Percentiles rank a stretch among this genome's conserved stretches.
Evolutionary conservation across 2,888 invertebrate genomes (phyloP).

Genomic region (Drosophila setosimentum): DNA sequence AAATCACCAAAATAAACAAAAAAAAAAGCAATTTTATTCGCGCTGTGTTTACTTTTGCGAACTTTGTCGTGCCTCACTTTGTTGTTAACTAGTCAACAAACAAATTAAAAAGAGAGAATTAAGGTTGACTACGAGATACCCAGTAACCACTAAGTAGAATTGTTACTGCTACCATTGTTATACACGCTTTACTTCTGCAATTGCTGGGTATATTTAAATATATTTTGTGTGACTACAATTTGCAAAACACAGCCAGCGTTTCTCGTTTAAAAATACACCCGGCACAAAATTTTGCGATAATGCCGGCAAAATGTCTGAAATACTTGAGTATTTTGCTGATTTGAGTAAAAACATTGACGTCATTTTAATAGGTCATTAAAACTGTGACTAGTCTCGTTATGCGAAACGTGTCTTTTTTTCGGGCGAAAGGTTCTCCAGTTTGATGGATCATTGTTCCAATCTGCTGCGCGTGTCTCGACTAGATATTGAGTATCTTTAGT

Average conservation of each 20-base stretch:
- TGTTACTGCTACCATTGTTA: background rate
- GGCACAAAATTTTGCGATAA: slow-evolving; percentile 7
- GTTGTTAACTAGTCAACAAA: slow-evolving; percentile 57
- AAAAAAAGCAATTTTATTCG: slow-evolving; percentile 31
- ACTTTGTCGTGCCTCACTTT: slow-evolving; percentile 46
- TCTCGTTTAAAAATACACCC: slow-evolving; percentile 5
- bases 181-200: background rate
- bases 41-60: slow-evolving; percentile 51
- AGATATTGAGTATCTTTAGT: background rate
- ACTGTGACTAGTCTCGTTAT: slow-evolving; percentile 39
- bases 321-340: slow-evolving; percentile 20
- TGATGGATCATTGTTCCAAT: slow-evolving; percentile 39
- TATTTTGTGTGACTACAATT: slow-evolving; percentile 32
- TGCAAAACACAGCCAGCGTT: slow-evolving; percentile 14
- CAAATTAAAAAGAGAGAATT: slow-evolving; percentile 9
- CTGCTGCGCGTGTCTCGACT: slow-evolving; percentile 7
- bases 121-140: slow-evolving; percentile 22
- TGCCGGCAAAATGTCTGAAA: slow-evolving; percentile 33
- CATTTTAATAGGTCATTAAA: slow-evolving; percentile 54
- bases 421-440: slow-evolving; percentile 20
- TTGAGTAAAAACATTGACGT: slow-evolving; percentile 30
- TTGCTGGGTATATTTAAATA: slow-evolving; percentile 5
- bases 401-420: slow-evolving; percentile 36
- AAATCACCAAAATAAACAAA: slow-evolving; percentile 13
- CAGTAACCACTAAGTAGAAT: background rate